Base-by-base conservation (phyloP, 1,140 invertebrate genomes). In the Thaumatotibia leucotreta region DNA sequence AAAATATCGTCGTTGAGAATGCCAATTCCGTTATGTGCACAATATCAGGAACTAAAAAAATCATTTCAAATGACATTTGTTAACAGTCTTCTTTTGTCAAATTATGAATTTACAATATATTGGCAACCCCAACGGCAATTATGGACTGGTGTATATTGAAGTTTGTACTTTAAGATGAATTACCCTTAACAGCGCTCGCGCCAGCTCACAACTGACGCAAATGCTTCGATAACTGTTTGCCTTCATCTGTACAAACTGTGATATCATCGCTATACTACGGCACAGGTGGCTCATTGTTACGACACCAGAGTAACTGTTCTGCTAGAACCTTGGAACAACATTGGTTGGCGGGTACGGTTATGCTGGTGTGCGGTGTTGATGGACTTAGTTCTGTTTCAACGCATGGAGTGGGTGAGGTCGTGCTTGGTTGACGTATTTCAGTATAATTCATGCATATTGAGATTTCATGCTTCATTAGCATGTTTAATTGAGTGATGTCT, bases 201-300 rank as follows among this genome's bases (percentile, higher is more conserved):
- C 74, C 78, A 82, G 72, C 77, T 79, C 75, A 84, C 74, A 50
- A 58, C 50, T 82, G 79, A 84, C 79, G 77, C 75, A 82, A 77
- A 66, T 69, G 66, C 22, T 71, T 66, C 69, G 69, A 74, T 74
- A 70, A 68, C 66, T 69, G 68, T 67, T 62, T 65, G 49, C 67
- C 61, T 75, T 76, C 80, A 87, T 78, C 76, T 87, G 84, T 75
- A 61, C 70, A 84, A 83, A 82, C 49, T 70, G 73, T 87, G 82
- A 84, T 83, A 75, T 87, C 84, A 85, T 69, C 74, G 29, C 65
- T 64, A 29, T 62, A 66, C 45, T 54, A 54, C 50, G 4, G 24
- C 20, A 58, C 52, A 58, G 52, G 52, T 58, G 52, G 29, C 39
- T 8, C 1, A 58, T 58, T 58, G 52, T 58, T 58, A 17, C 27